Evolutionary conservation across 2,888 invertebrate genomes (phyloP).

Genomic region (Tachina grossa): DNA sequence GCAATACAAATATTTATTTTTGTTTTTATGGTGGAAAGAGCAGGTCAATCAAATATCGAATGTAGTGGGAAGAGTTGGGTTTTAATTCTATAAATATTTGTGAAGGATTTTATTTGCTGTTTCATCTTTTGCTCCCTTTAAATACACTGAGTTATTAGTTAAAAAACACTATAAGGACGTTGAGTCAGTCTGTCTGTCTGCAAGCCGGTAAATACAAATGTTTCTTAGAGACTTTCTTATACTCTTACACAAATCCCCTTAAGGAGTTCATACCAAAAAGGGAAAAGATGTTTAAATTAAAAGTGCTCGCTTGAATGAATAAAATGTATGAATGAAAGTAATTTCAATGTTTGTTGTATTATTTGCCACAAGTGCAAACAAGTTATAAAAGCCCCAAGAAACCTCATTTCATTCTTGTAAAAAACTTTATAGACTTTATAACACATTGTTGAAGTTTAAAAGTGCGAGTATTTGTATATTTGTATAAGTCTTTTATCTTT

Average conservation of each 20-base stretch:
- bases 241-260: background rate
- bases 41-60: background rate
- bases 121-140: background rate
- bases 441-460: background rate
- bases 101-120: conserved; percentile 9
- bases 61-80: background rate
- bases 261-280: conserved; percentile 18
- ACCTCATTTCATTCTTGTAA: background rate
- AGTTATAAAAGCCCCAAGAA: background rate
- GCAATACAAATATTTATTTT: too few relatives aligned
- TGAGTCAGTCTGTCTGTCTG: background rate
- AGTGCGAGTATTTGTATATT: background rate
- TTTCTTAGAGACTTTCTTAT: conserved; percentile 9
- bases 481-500: too few relatives aligned
- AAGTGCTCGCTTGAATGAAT: conserved; percentile 26
- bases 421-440: conserved; percentile 2
- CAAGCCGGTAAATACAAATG: background rate
- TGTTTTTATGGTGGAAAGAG: background rate
- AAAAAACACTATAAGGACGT: too few relatives aligned
- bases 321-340: conserved; percentile 1
- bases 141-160: background rate
- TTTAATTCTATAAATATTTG: conserved; percentile 22
- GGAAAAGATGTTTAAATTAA: conserved; percentile 25
- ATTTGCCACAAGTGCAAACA: conserved; percentile 17
- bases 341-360: background rate